Conservation (phyloP, 2,113 vertebrate genomes). For the Pterophyllum scalare region DNA sequence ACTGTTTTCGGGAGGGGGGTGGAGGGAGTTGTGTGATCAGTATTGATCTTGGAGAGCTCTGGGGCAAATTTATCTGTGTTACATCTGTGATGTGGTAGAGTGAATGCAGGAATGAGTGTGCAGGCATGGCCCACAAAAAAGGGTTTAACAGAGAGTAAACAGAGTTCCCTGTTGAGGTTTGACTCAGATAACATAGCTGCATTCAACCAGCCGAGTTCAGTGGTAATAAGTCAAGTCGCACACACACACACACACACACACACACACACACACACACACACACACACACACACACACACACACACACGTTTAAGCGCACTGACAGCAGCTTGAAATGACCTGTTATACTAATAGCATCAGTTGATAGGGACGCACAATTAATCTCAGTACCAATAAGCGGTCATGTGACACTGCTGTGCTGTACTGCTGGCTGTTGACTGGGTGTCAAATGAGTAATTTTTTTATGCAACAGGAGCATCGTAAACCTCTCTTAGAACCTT, state of each 20-base stretch:
- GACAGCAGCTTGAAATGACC: slow-evolving; percentile 51
- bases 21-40: slow-evolving; percentile 27
- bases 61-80: slow-evolving; percentile 37
- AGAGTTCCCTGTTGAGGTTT: background rate
- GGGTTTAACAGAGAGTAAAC: background rate
- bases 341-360: slow-evolving; percentile 24
- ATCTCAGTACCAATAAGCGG: slow-evolving; percentile 28
- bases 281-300: background rate
- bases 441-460: background rate
- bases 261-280: background rate
- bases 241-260: background rate
- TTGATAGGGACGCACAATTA: background rate
- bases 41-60: slow-evolving; percentile 63
- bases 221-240: background rate
- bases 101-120: background rate
- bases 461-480: no score
- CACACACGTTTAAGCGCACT: slow-evolving; percentile 39
- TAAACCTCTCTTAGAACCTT: background rate
- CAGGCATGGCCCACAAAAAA: background rate
- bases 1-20: background rate
- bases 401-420: background rate
- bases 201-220: background rate
- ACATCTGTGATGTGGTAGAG: slow-evolving; percentile 7
- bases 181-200: background rate
- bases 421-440: background rate